phyloP scores from a whole-genome alignment of 2,797 vertebrate genomes.

The Hemibagrus guttatus region DNA sequence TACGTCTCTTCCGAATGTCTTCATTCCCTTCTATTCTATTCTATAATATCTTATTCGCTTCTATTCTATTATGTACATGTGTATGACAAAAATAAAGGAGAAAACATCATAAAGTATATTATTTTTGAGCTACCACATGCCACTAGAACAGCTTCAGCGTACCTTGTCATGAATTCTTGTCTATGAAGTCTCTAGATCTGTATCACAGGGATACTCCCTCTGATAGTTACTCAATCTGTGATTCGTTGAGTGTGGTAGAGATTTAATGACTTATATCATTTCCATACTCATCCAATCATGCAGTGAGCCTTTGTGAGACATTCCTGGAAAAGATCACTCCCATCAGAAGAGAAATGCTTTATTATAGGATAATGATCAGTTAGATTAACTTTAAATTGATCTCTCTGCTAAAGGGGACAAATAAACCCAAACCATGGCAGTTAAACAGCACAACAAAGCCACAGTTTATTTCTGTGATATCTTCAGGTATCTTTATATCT shows the following conservation, averaged over 20 bases:
- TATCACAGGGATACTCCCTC: not conserved
- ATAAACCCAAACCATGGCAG: not conserved
- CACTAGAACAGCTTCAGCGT: no score
- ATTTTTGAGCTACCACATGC: not conserved
- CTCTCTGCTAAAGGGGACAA: not conserved
- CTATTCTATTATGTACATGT: not conserved
- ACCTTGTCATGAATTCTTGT: not conserved
- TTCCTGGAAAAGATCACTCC: not conserved
- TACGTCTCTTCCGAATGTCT: conserved; percentile 1
- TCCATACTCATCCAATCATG: not conserved
- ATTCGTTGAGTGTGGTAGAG: not conserved
- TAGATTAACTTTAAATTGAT: not conserved
- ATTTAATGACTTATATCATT: not conserved
- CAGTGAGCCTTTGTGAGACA: not conserved
- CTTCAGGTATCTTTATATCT: not conserved
- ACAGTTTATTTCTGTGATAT: not conserved
- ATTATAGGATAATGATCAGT: not conserved
- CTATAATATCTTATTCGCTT: not conserved
- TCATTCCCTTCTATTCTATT: not conserved
- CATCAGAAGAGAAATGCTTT: not conserved
- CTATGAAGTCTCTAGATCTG: not conserved
- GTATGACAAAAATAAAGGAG: not conserved
- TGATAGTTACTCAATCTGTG: not conserved
- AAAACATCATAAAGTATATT: not conserved
- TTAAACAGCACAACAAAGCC: not conserved